Conservation (phyloP, 2,888 invertebrate species). For the Mesorhabditis sp. region DNA sequence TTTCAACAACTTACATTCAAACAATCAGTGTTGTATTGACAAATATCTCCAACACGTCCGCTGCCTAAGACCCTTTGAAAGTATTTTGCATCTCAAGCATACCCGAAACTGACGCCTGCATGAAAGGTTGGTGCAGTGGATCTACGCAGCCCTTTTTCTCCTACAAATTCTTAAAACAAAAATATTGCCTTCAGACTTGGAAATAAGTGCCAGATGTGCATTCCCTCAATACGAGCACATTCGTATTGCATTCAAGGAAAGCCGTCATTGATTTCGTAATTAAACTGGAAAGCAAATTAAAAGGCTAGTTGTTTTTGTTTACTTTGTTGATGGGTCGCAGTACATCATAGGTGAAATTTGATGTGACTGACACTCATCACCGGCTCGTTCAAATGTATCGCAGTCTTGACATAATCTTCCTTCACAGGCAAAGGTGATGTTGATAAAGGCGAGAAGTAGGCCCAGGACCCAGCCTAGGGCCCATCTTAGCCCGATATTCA, state of each 20-base stretch:
- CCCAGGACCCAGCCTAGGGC: not conserved
- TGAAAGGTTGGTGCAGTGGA: conserved; percentile 36
- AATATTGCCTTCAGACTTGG: not conserved
- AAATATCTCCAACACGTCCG: conserved; percentile 39
- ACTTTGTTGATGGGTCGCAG: not conserved
- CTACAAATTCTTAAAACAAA: conserved; percentile 2
- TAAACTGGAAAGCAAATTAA: conserved; percentile 16
- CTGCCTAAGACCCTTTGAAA: conserved; percentile 19
- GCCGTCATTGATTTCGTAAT: conserved; percentile 24
- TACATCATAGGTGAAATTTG: not conserved
- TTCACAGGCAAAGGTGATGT: not conserved
- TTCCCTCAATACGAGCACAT: conserved; percentile 22
- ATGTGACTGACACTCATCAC: not conserved
- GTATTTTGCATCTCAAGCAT: conserved; percentile 5
- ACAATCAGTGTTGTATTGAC: conserved; percentile 44
- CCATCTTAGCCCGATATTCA: too few species aligned
- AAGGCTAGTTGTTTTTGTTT: not conserved
- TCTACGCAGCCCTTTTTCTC: conserved; percentile 34
- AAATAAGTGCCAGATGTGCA: conserved; percentile 27
- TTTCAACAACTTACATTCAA: conserved; percentile 23
- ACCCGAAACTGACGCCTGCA: conserved; percentile 42
- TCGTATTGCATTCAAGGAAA: conserved; percentile 27
- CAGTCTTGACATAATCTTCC: not conserved
- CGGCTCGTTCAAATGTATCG: not conserved
- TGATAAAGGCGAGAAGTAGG: not conserved